Evolutionary conservation across 2,888 invertebrate genomes (phyloP), one percentile per base, ranked within the genome.

Genomic region (Aelia acuminata): DNA sequence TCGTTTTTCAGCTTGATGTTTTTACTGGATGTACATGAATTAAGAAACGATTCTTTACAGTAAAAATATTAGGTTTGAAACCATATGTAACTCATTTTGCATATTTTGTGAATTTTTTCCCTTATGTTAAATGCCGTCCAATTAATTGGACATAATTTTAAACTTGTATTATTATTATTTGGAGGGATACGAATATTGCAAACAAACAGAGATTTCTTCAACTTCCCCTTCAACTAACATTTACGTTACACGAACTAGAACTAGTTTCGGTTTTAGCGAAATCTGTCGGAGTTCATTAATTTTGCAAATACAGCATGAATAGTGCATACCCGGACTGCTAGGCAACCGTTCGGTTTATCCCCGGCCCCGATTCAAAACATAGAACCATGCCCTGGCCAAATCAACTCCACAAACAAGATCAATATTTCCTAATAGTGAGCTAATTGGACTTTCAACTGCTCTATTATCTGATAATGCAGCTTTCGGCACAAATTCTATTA

Each of bases 371-470:
- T 80, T 80, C 80, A 80, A 80, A 80, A 80, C 80, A 80, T 47
- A 80, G 43, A 80, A 43, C 80, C 13, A 13, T 80, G 43, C 80
- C 43, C 80, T n/a, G 20, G 22, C 80, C n/a, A n/a, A 80, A 75
- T 75, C 75, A 75, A 75, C 75, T 75, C 39, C 39, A 43, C n/a
- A n/a, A n/a, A 80, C 80, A n/a, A 22, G 80, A 80, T 80, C 80
- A 80, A 80, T 80, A 80, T 80, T 22, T 43, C 39, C 80, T 43
- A 80, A 43, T 80, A 43, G 80, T 43, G 11, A 35, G 39, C 80
- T 80, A 80, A 80, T 80, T 80, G 80, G 43, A 80, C 80, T 80
- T 80, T 80, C 80, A 80, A 43, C 80, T 13, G 80, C 8, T 80
- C 3, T 43, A 80, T 80, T 80, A 80, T 80, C 80, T 22, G n/a